Evolutionary conservation across 1,140 invertebrate species (phyloP), one percentile per base, ranked within the genome.

Genomic region (Heliconius melpomene): DNA sequence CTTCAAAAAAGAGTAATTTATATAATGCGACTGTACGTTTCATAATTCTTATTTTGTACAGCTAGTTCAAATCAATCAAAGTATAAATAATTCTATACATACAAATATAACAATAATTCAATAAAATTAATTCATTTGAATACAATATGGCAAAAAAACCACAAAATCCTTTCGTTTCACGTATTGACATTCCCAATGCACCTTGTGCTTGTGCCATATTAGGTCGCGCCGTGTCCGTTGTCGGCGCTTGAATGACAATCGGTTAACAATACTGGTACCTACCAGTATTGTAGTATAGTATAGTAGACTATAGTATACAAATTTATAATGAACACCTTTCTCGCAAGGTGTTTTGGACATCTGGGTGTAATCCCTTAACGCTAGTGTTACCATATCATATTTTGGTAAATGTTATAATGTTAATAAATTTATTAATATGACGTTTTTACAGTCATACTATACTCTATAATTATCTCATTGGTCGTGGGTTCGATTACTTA

Each of bases 271-370:
- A 29, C 20, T 29, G 9, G 60, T 29, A 66, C 5, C 23, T 60
- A 60, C 26, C n/a, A n/a, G n/a, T n/a, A n/a, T n/a, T n/a, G 6
- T 66, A 60, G 50, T 50, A 72, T 72, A 70, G 50, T 9, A n/a
- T 79, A 70, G 20, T 66, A 72, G 13, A 76, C 18, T 20, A n/a
- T 26, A 66, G 60, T 66, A 46, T 66, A 77, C 23, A 70, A 60
- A 77, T 77, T 77, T 81, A 81, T 81, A 77, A 71, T 66, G 75
- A 81, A 81, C 77, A 81, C 80, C 80, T 81, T 81, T 78, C 16
- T 52, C 72, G 46, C 73, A 80, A 80, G 79, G 79, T 81, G 80
- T 78, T 60, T 36, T 29, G 32, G 71, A 40, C 80, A 81, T 81
- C 80, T 81, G 80, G 66, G 50, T 57, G 70, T 80, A 76, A 77